Base-by-base conservation (phyloP, 2,113 vertebrate genomes). In the Stigmatopora argus region DNA sequence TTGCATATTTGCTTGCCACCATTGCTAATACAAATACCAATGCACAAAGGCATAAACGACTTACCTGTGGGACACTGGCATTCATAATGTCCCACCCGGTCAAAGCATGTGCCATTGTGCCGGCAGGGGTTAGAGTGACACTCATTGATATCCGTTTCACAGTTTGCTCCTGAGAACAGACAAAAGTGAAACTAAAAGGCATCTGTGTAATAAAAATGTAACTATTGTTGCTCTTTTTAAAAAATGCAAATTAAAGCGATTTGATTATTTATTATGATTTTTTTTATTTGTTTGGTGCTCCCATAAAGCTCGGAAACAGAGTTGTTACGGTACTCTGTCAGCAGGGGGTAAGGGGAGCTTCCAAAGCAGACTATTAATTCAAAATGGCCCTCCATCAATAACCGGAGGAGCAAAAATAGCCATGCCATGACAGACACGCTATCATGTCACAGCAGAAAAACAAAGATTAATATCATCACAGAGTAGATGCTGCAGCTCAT, bases 1-100 rank as follows among this genome's bases (percentile, higher is more conserved):
- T 55, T 38, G 49, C 52, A 41, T 21, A 7, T 21, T 8, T 45
- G 41, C 57, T 45, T 67, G 70, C 68, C 58, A 53, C 59, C 26
- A 66, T 34, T 69, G 47, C 47, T 12, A 64, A 67, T 12, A 34
- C 21, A 12, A 10, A 8, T 60, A 67, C 21, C 41, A 35, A n/a
- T 38, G 18, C 23, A 52, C 10, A 69, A 78, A 58, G 46, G 47
- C 64, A 31, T 26, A 6, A 41, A 57, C 21, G 62, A 72, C 82
- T 71, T 83, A 94, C 93, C 93, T 88, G 74, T 13, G 55, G 85
- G 92, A 77, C 92, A 95, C 11, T 10, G 78, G 61, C 94, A 95
- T 23, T 80, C 62, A 62, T 92, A 92, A 78, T 73, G 59, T 51
- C 86, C 89, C 35, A 79, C 67, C 64, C 85, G 81, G 69, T 84